Base-by-base conservation (phyloP, 35 echinoderm and acorn worm genomes). In the Hemicentrotus pulcherrimus region DNA sequence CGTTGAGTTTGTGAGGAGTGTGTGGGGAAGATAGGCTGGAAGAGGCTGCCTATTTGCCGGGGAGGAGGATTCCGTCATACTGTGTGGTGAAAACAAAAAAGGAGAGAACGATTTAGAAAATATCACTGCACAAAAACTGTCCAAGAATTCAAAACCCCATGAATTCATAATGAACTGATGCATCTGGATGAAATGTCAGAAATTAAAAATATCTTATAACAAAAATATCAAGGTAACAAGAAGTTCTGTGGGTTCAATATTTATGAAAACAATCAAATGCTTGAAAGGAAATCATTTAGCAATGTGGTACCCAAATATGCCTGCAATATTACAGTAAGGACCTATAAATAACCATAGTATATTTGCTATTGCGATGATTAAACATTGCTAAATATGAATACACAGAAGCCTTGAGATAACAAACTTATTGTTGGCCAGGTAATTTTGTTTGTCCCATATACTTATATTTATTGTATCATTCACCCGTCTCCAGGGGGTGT, bases 51-150 rank as follows among this genome's bases (percentile, higher is more conserved):
- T 99, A 97, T 41, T 97, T 99, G 86, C 98, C 98, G 33, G 98
- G 98, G 22, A 99, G 96, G 46, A 99, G 95, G 95, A 99, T 97
- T 88, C 98, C 98, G 94, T 99, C 98, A 87, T 99, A 99, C 98
- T 99, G 95, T 9, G 95, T 52, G 91, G 31, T 46, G 59, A 61
- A 94, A 95, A 31, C 13, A 47, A 91, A 24, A 86, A 48, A 96
- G 30, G 50, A 46, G 10, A 71, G 30, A 65, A n/a, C 5, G 45
- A 92, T n/a, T 9, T 88, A 94, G 88, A 14, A 92, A 61, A 70
- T 58, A 47, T 47, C 15, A 60, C 1, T 12, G 15, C 16, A 92
- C 46, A 94, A 59, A 58, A 47, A 55, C 1, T 28, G 46, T 46
- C 0, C 86, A n/a, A 50, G 46, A 19, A n/a, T 46, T 18, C 0